Base-by-base conservation (phyloP, 2,888 invertebrate genomes). In the Erpobdella octoculata region DNA sequence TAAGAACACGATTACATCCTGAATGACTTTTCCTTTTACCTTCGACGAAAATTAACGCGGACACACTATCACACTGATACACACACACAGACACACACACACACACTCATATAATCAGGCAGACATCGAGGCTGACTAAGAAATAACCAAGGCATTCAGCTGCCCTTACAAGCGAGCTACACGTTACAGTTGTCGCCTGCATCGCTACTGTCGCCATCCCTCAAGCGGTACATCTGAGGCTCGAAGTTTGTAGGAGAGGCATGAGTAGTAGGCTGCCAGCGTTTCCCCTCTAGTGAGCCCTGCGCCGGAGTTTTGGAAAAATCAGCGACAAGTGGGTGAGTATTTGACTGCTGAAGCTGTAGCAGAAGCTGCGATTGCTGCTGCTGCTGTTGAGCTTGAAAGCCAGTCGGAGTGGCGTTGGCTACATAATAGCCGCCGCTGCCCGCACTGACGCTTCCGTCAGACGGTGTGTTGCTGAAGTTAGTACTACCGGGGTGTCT, bases 181-280 rank as follows among this genome's bases (percentile, higher is more conserved):
- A n/a, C n/a, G n/a, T n/a, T n/a, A n/a, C n/a, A n/a, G n/a, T n/a
- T n/a, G n/a, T n/a, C n/a, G n/a, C n/a, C n/a, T n/a, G n/a, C n/a
- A n/a, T 53, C 53, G 53, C 53, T n/a, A 21, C 21, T 53, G 53
- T 53, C 53, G 53, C 53, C 15, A 53, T 53, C 53, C 28, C 53
- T 53, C 53, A 53, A n/a, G 12, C 53, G 53, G 28, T 53, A 53
- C 53, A 53, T 15, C 21, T 25, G 21, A 21, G 53, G 53, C 53
- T 53, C 53, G 15, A 53, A 53, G 28, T 21, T 28, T 28, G 28
- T 28, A 15, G 8, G 21, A 4, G 53, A 28, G 5, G 53, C 21
- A 25, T 9, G 53, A 3, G 21, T 21, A n/a, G 12, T 53, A 21
- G 53, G 53, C 53, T 53, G 53, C 28, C 53, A 28, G 8, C 53